Evolutionary conservation across 2,888 invertebrate genomes (phyloP), one percentile per base, ranked within the genome.

Genomic region (Andricus curvator): DNA sequence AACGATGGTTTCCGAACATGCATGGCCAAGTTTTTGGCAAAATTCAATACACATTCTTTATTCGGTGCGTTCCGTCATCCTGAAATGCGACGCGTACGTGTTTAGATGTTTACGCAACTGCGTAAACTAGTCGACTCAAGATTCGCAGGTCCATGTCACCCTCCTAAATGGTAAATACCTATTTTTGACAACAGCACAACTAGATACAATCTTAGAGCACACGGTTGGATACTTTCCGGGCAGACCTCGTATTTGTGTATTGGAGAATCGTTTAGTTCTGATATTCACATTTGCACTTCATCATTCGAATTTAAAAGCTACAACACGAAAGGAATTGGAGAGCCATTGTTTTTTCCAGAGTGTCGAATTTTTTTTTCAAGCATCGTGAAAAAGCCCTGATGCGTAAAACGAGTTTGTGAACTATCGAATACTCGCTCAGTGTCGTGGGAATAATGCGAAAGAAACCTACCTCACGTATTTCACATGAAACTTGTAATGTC

Each of bases 401-500:
- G 86, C 88, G 88, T 89, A 88, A 88, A 89, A 88, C 86, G 88
- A 88, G 88, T 88, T 89, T 81, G 81, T 81, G 84, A 89, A 88
- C 86, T 87, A 77, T 74, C 78, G 77, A 66, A 56, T 56, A 77
- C 67, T 44, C 79, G 29, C 64, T 33, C 51, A 79, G 74, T 56
- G 22, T 60, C 74, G 74, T 74, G 74, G 37, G 77, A 77, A 77
- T 65, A 65, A 77, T 77, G 22, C 64, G 77, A 77, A 65, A 44
- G 77, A 77, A 77, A 65, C 33, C 44, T 93, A 97, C 97, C 98
- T 97, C 86, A 99, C 96, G 88, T 97, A 94, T 92, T 98, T 97
- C 85, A 98, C 96, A 93, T 97, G 95, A 91, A 97, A 97, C 89
- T 97, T 96, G 92, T 97, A 96, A 88, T 96, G 94, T 85, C 99